Evolutionary conservation across 53 echinoderm and acorn worm genomes (phyloP).

Genomic region (Paracentrotus lividus): DNA sequence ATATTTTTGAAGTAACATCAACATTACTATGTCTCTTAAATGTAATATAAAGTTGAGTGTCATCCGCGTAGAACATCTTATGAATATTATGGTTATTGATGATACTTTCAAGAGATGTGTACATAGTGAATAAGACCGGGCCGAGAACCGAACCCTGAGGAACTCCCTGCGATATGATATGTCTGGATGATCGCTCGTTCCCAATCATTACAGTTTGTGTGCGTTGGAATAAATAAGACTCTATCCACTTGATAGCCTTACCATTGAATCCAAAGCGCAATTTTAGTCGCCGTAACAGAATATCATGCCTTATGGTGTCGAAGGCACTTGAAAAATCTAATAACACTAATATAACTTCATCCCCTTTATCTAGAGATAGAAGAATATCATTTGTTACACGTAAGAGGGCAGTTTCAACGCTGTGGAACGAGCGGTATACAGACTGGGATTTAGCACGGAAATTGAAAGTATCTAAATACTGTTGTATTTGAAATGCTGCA

Average conservation of each 20-base stretch:
- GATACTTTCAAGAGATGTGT: not conserved
- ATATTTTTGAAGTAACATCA: not conserved
- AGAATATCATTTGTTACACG: constrained; percentile 24
- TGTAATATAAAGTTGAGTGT: not conserved
- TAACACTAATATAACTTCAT: not conserved
- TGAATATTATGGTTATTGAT: not conserved
- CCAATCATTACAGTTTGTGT: not conserved
- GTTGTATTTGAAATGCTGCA: constrained; percentile 12
- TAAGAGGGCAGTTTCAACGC: constrained; percentile 14
- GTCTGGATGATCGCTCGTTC: not conserved
- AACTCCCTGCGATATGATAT: not conserved
- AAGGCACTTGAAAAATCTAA: not conserved
- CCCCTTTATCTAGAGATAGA: not conserved
- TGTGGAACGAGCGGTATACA: not conserved
- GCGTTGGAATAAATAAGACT: not conserved
- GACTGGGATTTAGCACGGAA: not conserved
- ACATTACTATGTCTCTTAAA: not conserved
- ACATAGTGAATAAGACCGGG: not conserved
- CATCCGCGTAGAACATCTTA: not conserved
- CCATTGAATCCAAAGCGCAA: not conserved
- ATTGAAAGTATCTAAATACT: not conserved
- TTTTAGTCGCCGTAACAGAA: not conserved
- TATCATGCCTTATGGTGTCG: not conserved
- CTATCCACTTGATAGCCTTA: not conserved
- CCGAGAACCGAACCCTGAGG: not conserved